phyloP scores from a whole-genome alignment of 2,113 vertebrate species.

The Pteropus alecto region DNA sequence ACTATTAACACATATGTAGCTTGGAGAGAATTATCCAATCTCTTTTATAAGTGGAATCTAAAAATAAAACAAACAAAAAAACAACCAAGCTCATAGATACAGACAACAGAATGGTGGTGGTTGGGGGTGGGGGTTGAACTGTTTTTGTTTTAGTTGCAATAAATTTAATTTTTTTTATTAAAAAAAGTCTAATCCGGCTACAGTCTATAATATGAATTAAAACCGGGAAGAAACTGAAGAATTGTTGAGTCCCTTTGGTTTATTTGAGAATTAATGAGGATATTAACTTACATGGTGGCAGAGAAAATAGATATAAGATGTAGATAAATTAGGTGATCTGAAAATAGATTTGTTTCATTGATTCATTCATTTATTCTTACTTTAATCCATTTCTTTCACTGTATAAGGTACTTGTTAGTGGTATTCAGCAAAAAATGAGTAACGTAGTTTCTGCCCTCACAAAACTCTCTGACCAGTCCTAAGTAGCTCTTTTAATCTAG shows the following conservation, averaged over 20 bases:
- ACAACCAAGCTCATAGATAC: background rate
- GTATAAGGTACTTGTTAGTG: background rate
- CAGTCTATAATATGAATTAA: background rate
- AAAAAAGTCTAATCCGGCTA: background rate
- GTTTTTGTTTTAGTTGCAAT: background rate
- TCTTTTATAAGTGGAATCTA: background rate
- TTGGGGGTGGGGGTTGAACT: background rate
- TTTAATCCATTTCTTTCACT: background rate
- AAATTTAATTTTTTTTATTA: background rate
- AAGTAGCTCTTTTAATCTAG: background rate
- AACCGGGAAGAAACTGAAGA: background rate
- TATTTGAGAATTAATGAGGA: slow-evolving; percentile 1
- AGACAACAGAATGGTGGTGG: background rate
- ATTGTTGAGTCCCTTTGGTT: background rate
- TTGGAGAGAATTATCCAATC: background rate
- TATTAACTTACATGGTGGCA: background rate
- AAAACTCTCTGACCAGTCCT: background rate
- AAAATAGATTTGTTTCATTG: background rate
- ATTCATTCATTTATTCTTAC: background rate
- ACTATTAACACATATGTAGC: background rate
- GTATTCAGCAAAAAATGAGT: background rate
- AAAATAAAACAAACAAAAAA: background rate
- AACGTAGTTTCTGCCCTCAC: background rate
- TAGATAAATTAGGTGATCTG: background rate
- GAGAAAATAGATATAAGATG: background rate